These are phyloP conservation scores for Parazoanthus darwini DNA, from an alignment of 92 coral and sea anemone genomes.

Conservation along the genomic window DNA sequence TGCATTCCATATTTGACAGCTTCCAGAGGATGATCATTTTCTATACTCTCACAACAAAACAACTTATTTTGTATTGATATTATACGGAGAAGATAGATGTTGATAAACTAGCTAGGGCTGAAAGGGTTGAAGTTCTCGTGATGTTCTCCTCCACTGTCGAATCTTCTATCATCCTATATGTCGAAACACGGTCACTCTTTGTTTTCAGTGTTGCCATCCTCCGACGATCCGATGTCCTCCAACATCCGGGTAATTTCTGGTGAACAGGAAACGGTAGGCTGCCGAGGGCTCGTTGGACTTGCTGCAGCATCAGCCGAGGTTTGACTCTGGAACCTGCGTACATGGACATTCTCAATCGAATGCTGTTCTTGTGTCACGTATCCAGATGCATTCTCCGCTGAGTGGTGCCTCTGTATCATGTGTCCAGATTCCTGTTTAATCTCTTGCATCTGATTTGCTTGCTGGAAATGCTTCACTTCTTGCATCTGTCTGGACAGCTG, in stretches of 20 bases:
- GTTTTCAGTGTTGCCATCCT: background rate
- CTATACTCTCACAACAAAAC: too few relatives aligned
- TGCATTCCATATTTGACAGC: too few relatives aligned
- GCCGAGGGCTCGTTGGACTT: background rate
- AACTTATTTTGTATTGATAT: too few relatives aligned
- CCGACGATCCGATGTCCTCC: slow-evolving; percentile 19
- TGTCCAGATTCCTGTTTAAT: background rate
- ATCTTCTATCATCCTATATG: too few relatives aligned
- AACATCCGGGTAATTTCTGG: slow-evolving; percentile 33
- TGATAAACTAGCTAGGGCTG: too few relatives aligned
- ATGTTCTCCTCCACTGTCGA: too few relatives aligned
- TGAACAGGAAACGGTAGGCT: slow-evolving; percentile 1
- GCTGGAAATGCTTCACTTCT: slow-evolving; percentile 4
- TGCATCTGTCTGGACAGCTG: background rate
- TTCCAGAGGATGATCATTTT: too few relatives aligned
- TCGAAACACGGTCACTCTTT: background rate
- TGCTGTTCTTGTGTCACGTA: slow-evolving; percentile 7
- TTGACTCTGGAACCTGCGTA: background rate
- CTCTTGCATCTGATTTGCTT: background rate
- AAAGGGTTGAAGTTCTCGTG: too few relatives aligned
- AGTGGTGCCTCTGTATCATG: background rate
- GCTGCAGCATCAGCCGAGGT: background rate
- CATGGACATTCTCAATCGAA: slow-evolving; percentile 3
- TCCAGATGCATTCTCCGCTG: background rate
- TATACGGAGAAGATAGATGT: too few relatives aligned